phyloP scores from a whole-genome alignment of 2,113 vertebrate species.

The Chaetops frenatus region DNA sequence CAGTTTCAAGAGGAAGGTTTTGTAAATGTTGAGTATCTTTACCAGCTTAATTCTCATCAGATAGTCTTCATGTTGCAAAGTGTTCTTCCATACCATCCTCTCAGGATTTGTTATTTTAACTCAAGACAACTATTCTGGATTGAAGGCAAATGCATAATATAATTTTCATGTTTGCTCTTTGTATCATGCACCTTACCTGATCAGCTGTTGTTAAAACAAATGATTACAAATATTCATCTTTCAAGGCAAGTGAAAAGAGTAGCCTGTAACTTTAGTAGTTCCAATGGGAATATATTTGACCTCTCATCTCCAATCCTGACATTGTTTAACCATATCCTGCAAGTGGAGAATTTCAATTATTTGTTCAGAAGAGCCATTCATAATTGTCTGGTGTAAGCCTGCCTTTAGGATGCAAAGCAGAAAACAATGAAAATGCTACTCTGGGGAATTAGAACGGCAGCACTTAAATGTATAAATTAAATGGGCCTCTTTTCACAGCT shows the following conservation, averaged over 20 bases:
- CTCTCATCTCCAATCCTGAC: conserved; percentile 72
- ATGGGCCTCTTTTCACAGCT: conserved; percentile 75
- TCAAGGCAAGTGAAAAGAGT: conserved; percentile 10
- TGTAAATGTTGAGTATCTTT: neutral
- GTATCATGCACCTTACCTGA: conserved; percentile 24
- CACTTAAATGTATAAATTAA: conserved; percentile 81
- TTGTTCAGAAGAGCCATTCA: conserved; percentile 85
- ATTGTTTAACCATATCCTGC: conserved; percentile 68
- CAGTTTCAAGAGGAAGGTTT: neutral
- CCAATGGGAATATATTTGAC: conserved; percentile 70
- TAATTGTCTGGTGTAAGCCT: conserved; percentile 80
- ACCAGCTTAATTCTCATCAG: neutral
- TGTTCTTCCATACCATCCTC: neutral
- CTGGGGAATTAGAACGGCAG: conserved; percentile 68
- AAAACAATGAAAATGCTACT: conserved; percentile 76
- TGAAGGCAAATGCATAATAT: neutral
- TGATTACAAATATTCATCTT: conserved; percentile 42
- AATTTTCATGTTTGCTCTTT: neutral
- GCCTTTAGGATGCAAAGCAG: conserved; percentile 93
- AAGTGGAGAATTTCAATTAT: conserved; percentile 89
- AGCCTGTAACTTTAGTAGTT: conserved; percentile 66
- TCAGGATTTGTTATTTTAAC: neutral
- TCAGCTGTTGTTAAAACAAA: conserved; percentile 52
- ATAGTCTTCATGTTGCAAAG: neutral
- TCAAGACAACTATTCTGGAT: neutral